Conservation (phyloP, 2,113 vertebrate genomes). For the Rhinoderma darwinii region DNA sequence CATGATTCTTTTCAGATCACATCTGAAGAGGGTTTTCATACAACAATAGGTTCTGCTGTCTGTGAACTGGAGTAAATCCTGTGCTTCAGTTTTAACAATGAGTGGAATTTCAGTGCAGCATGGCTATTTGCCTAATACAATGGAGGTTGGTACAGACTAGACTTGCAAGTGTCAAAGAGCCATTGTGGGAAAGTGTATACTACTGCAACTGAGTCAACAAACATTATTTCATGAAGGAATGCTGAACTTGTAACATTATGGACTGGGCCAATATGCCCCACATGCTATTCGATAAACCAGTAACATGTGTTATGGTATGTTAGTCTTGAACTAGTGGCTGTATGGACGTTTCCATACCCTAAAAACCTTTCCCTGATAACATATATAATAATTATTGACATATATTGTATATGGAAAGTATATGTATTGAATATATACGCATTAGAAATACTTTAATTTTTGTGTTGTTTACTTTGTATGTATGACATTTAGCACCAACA, state of each 20-base stretch:
- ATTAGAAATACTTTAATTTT: no score
- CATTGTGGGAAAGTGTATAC: slow-evolving; percentile 76
- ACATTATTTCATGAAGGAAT: slow-evolving; percentile 55
- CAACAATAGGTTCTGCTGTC: slow-evolving; percentile 76
- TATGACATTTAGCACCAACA: no score
- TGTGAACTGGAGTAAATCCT: slow-evolving; percentile 74
- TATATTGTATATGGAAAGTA: no score
- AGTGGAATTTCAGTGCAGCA: slow-evolving; percentile 74
- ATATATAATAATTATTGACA: no score
- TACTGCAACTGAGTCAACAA: slow-evolving; percentile 74
- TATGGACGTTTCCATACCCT: neutral
- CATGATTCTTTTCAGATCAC: slow-evolving; percentile 78
- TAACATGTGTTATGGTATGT: neutral
- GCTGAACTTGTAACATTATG: slow-evolving; percentile 39
- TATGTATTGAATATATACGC: no score
- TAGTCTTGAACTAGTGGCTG: neutral
- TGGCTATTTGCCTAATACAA: slow-evolving; percentile 76
- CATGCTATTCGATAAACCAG: neutral
- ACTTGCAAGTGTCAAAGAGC: slow-evolving; percentile 73
- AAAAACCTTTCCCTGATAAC: no score
- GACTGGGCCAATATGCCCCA: neutral
- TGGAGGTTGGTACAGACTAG: slow-evolving; percentile 71
- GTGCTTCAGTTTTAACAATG: slow-evolving; percentile 77
- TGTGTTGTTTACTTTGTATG: no score
- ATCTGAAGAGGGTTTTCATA: slow-evolving; percentile 74